A percentile compares a stretch with the other conserved stretches of the same genome.
These are phyloP conservation scores for Conus betulinus DNA, from an alignment of 1,140 invertebrate genomes.

Conservation along the genomic window DNA sequence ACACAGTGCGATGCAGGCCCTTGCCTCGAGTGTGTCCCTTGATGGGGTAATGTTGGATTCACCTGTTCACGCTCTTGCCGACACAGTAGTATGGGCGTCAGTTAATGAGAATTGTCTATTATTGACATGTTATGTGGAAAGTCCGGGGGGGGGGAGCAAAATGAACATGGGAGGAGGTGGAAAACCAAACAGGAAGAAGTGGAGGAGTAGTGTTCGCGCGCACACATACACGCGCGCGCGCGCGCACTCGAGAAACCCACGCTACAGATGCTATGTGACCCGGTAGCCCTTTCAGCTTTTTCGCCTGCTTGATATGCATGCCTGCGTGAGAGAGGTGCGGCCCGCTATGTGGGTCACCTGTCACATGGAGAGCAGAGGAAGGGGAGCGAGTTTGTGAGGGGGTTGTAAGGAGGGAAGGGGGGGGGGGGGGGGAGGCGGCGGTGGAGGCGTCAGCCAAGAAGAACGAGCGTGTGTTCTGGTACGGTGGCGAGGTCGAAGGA, in stretches of 20 bases:
- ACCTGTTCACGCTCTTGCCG: too few relatives aligned
- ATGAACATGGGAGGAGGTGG: too few relatives aligned
- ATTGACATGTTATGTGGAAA: too few relatives aligned
- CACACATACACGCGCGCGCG: not conserved
- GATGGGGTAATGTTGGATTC: too few relatives aligned
- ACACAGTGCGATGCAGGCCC: too few relatives aligned
- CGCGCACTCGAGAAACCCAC: slow-evolving; percentile 33
- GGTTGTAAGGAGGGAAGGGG: not conserved
- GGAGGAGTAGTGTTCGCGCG: not conserved
- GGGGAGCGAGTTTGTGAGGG: not conserved
- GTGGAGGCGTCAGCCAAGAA: not conserved
- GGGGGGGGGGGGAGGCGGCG: not conserved
- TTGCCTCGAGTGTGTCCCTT: too few relatives aligned
- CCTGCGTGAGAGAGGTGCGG: slow-evolving; percentile 27
- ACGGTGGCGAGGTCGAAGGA: too few relatives aligned
- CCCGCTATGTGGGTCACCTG: slow-evolving; percentile 34
- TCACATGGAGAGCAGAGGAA: not conserved
- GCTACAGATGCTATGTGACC: slow-evolving; percentile 18
- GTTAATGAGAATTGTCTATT: too few relatives aligned
- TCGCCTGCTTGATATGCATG: slow-evolving; percentile 28
- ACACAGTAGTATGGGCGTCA: too few relatives aligned
- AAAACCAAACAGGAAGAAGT: too few relatives aligned
- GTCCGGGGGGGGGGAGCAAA: too few relatives aligned
- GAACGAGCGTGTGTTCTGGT: not conserved
- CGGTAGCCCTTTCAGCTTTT: slow-evolving; percentile 26